Evolutionary conservation across 2,113 vertebrate species (phyloP), one percentile per base, ranked within the genome.

Genomic region (Equus quagga): DNA sequence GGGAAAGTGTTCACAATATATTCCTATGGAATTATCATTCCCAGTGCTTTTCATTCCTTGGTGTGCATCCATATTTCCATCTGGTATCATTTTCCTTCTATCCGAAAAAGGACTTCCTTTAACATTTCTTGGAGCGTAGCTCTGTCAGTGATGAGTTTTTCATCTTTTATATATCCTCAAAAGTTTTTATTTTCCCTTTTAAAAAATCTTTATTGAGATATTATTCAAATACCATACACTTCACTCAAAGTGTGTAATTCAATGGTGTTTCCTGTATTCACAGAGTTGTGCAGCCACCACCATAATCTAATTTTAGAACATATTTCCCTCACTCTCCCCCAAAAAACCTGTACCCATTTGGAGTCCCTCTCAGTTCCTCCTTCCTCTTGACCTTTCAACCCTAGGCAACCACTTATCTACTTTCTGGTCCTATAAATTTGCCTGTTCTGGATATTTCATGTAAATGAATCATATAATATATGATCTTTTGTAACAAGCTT

Each of bases 101-200:
- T 58, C n/a, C 64, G 72, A 89, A 64, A 73, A 88, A 56, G 23
- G 23, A 60, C 60, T 78, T 78, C 83, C 83, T 92, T 81, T 65
- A 82, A 36, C 28, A 60, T 51, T 85, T 76, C 58, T 49, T 82
- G 23, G 41, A 75, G 3, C 51, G 14, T 28, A 67, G 51, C 7
- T 84, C 80, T 75, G 8, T 13, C 33, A 3, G 17, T 88, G 56
- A 95, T 92, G 12, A 41, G 79, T 79, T 93, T 89, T 90, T 89
- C 62, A 82, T 41, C n/a, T 65, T 93, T 51, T 72, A 15, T 65
- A 10, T 58, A 87, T 91, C 33, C 60, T 78, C 28, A 10, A 76
- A 89, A 84, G 67, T 73, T 67, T 65, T 78, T 58, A 19, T 85
- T 94, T 91, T 94, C 31, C 44, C 11, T 82, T 86, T 95, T 82